phyloP scores from a whole-genome alignment of 2,113 vertebrate genomes.

The Dipodomys merriami region DNA sequence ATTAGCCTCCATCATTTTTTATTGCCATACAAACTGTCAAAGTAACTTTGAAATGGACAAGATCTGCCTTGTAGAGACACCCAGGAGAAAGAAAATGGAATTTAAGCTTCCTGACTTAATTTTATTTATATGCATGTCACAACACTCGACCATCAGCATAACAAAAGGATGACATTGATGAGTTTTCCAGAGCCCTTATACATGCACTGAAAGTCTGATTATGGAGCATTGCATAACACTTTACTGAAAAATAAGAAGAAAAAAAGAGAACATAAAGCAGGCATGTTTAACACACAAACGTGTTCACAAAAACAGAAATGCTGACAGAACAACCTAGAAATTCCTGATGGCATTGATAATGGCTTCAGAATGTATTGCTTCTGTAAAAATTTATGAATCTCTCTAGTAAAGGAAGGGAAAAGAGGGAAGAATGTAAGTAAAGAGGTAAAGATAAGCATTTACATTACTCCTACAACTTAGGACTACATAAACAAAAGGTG shows the following conservation, averaged over 20 bases:
- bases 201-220: slow-evolving; percentile 22
- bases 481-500: background rate
- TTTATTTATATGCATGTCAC: slow-evolving; percentile 52
- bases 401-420: background rate
- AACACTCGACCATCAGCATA: slow-evolving; percentile 8
- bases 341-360: slow-evolving; percentile 36
- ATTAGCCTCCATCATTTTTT: background rate
- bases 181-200: background rate
- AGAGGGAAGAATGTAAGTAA: background rate
- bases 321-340: slow-evolving; percentile 64
- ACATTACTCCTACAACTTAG: background rate
- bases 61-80: background rate
- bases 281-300: slow-evolving; percentile 55
- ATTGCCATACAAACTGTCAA: slow-evolving; percentile 22
- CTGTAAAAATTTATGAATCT: background rate
- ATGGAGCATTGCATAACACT: slow-evolving; percentile 43
- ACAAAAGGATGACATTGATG: slow-evolving; percentile 36
- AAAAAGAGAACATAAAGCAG: background rate
- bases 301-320: slow-evolving; percentile 50
- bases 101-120: slow-evolving; percentile 43
- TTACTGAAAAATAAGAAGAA: slow-evolving; percentile 11
- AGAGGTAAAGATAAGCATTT: background rate
- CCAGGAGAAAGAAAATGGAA: slow-evolving; percentile 28
- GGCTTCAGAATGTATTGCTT: slow-evolving; percentile 21
- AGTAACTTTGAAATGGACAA: slow-evolving; percentile 55